Percentiles rank a stretch among this genome's conserved stretches.
Evolutionary conservation across 2,113 vertebrate genomes (phyloP).

Genomic region (Centropus bengalensis): DNA sequence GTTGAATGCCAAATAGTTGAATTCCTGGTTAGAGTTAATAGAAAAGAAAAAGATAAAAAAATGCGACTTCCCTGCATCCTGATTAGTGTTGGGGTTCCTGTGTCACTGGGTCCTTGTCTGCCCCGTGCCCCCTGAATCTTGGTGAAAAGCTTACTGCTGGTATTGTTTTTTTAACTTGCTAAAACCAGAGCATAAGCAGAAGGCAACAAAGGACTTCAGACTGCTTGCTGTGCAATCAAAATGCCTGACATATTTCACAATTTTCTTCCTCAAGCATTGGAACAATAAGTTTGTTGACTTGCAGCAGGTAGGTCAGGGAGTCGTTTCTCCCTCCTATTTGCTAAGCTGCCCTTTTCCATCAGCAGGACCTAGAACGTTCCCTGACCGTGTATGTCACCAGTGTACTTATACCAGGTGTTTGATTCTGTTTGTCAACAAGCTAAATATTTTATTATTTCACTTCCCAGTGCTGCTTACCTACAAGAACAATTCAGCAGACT

Average conservation of each 20-base stretch:
- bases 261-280: background rate
- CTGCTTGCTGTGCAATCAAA: background rate
- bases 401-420: fast-evolving
- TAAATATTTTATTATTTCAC: background rate
- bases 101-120: background rate
- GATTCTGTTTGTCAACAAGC: background rate
- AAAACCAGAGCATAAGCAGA: background rate
- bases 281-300: background rate
- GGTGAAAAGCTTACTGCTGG: background rate
- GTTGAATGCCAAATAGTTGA: background rate
- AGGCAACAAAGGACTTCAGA: background rate
- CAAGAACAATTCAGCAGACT: background rate
- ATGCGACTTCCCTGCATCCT: background rate
- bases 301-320: background rate
- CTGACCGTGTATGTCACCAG: background rate
- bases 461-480: background rate
- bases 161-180: background rate
- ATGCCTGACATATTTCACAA: background rate
- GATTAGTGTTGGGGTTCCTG: background rate
- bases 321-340: background rate
- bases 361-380: background rate
- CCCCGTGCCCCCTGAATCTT: background rate
- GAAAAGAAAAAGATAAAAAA: background rate
- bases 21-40: background rate
- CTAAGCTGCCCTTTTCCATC: background rate